Evolutionary conservation across 2,113 vertebrate species (phyloP).

Genomic region (Pampusana beccarii): DNA sequence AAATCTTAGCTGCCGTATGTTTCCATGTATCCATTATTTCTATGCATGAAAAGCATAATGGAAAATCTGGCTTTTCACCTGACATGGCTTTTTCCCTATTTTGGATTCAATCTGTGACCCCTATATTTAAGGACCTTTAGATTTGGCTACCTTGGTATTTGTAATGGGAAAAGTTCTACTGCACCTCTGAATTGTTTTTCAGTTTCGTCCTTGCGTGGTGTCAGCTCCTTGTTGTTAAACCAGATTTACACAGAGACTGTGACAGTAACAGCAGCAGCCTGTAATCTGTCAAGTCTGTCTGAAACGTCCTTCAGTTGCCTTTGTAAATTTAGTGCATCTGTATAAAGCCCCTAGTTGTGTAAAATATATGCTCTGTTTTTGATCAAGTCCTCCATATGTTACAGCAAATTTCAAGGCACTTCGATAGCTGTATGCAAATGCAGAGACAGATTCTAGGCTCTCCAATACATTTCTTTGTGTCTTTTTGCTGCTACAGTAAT

Average conservation of each 20-base stretch:
- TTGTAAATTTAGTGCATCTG: constrained; percentile 36
- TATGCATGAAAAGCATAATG: neutral
- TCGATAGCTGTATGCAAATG: constrained; percentile 9
- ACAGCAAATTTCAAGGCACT: constrained; percentile 34
- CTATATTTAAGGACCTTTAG: neutral
- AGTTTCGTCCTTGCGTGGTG: constrained; percentile 41
- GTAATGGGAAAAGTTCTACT: neutral
- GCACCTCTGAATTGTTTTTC: neutral
- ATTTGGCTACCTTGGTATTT: neutral
- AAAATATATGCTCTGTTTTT: constrained; percentile 21
- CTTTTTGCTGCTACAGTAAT: constrained; percentile 21
- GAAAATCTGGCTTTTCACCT: neutral
- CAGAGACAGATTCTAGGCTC: neutral
- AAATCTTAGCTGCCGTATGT: neutral
- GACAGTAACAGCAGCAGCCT: constrained; percentile 47
- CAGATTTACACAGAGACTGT: constrained; percentile 47
- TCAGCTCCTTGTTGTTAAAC: constrained; percentile 46
- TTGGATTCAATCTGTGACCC: neutral
- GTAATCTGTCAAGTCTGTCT: constrained; percentile 56
- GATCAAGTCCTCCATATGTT: constrained; percentile 33
- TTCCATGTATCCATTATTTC: neutral
- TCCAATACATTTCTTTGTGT: neutral
- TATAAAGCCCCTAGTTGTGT: constrained; percentile 22
- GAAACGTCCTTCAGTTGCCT: constrained; percentile 45
- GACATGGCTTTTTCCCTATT: neutral